Evolutionary conservation across 2,797 vertebrate genomes (phyloP).

Genomic region (Silurus aristotelis): DNA sequence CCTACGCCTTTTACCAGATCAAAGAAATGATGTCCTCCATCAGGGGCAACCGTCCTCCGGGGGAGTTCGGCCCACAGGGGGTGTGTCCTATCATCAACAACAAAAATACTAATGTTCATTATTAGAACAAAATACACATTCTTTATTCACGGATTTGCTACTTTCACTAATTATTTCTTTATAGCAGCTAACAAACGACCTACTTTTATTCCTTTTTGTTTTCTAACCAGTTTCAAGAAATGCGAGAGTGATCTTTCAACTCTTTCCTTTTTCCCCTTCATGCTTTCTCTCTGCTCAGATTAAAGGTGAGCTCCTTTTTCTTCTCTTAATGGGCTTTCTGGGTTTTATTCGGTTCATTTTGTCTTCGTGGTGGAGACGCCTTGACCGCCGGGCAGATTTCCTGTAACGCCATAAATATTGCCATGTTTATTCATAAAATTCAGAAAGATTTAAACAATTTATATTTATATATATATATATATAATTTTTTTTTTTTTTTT

Average conservation of each 20-base stretch:
- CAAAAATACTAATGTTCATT: neutral
- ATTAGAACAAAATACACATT: neutral
- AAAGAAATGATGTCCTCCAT: constrained; percentile 81
- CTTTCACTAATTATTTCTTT: neutral
- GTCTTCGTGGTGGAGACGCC: no score
- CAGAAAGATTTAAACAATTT: no score
- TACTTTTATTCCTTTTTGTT: constrained; percentile 6
- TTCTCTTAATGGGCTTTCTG: neutral
- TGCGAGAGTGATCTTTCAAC: constrained; percentile 29
- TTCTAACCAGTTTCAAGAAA: constrained; percentile 28
- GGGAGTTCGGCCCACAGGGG: constrained; percentile 84
- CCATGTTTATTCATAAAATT: no score
- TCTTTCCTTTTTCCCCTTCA: constrained; percentile 50
- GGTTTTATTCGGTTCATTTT: neutral
- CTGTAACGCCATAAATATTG: no score
- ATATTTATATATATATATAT: no score
- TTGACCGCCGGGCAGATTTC: no score
- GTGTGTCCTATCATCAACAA: neutral
- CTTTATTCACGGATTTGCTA: neutral
- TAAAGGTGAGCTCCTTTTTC: constrained; percentile 52
- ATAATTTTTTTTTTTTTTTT: no score
- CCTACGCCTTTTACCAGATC: constrained; percentile 88
- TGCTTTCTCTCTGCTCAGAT: constrained; percentile 55
- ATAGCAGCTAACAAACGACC: neutral
- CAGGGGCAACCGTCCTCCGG: constrained; percentile 67